Base-by-base conservation (phyloP, 2,888 invertebrate genomes). In the Uropetala carovei region DNA sequence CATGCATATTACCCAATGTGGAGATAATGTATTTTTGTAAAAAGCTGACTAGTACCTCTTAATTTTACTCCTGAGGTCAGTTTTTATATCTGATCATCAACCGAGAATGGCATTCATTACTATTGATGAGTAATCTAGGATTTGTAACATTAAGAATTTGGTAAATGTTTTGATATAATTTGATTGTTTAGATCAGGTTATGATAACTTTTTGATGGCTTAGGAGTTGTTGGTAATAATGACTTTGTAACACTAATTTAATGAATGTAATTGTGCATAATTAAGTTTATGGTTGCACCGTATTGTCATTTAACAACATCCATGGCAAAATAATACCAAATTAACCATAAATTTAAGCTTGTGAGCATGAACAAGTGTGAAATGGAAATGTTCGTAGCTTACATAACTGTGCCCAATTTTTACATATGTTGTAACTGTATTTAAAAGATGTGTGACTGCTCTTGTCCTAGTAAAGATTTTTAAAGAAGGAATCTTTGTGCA, bases 281-380 rank as follows among this genome's bases (percentile, higher is more conserved):
- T 60, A 64, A 89, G 60, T 64, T 89, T 30, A 89, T 89, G 89
- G 89, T 89, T 89, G 89, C 89, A 89, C 30, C 43, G 89, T 89
- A 89, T 89, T 89, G 89, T 89, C 89, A 68, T 43, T 64, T 89
- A 89, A 89, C 89, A 89, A 89, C 30, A 89, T 68, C 43, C 89
- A 89, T 89, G 89, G 89, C 89, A 89, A 43, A 59, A 89, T 64
- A 64, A 89, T 89, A 89, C 64, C 60, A 56, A 89, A 89, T 89
- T 89, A 89, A 89, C 89, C 89, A 89, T 89, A 89, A 89, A 64
- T 89, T 64, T 64, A 89, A 89, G 89, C 89, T 89, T 64, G 89
- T 89, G 68, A 89, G 89, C 89, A 89, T 89, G 89, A 89, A 89
- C 89, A 89, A 89, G 89, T 89, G 89, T 89, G 89, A 89, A 89